A percentile compares a stretch with the other conserved stretches of the same genome.
phyloP scores from a whole-genome alignment of 2,113 vertebrate genomes.

The Tychaedon coryphoeus region DNA sequence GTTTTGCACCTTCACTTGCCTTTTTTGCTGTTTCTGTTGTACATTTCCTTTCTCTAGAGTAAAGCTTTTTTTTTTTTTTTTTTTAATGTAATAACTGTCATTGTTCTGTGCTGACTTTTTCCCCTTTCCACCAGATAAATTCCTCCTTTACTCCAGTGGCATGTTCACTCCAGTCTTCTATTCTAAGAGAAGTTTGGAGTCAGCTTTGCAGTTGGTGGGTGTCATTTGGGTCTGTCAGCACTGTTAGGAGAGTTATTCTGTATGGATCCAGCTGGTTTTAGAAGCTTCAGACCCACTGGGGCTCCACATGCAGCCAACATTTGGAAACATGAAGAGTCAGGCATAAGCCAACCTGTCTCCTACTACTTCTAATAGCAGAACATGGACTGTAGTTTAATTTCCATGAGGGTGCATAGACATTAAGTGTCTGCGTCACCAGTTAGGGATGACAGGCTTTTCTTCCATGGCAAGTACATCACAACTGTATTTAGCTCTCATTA shows the following conservation, averaged over 20 bases:
- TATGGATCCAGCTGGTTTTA: not conserved
- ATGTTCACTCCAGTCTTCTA: not conserved
- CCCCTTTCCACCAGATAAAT: not conserved
- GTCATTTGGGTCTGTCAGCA: not conserved
- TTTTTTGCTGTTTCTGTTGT: not conserved
- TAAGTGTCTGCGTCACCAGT: not conserved
- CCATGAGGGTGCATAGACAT: not conserved
- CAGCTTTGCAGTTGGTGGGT: not conserved
- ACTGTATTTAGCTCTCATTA: not conserved
- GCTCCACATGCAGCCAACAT: accelerated
- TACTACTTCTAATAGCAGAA: not conserved
- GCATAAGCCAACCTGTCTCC: not conserved
- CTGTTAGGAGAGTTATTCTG: not conserved
- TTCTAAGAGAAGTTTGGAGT: not conserved
- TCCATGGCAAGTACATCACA: not conserved
- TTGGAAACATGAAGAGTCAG: not conserved
- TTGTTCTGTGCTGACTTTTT: not conserved
- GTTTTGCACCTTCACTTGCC: not conserved
- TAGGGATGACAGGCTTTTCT: not conserved
- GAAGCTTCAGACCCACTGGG: not conserved
- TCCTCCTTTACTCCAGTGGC: not conserved
- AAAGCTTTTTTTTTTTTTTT: not conserved
- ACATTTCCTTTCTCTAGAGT: not conserved
- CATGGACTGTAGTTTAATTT: not conserved
- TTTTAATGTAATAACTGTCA: not conserved